These are phyloP conservation scores for Itoplectis maculator DNA, from an alignment of 2,888 invertebrate genomes.

Conservation along the genomic window DNA sequence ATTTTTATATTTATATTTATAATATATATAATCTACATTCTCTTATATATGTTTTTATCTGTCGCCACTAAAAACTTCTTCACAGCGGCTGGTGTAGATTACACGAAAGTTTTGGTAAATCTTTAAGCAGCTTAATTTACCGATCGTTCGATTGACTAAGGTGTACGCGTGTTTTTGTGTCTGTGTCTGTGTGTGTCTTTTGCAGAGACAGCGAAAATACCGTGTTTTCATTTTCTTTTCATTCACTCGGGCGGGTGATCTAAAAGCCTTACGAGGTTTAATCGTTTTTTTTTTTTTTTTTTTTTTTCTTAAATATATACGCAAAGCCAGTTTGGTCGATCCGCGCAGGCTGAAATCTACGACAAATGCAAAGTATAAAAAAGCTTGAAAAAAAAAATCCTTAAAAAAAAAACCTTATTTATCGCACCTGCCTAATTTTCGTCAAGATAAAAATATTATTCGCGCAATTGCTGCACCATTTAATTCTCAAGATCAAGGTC, in stretches of 20 bases:
- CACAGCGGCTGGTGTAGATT: conserved; percentile 2
- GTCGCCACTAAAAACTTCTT: conserved; percentile 24
- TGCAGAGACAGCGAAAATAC: background rate
- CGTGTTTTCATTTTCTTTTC: background rate
- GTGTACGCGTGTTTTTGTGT: conserved; percentile 4
- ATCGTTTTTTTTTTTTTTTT: background rate
- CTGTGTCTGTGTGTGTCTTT: no score
- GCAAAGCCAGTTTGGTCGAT: no score
- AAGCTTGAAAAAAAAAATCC: no score
- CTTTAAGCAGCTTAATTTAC: conserved; percentile 6
- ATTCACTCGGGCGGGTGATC: conserved; percentile 3
- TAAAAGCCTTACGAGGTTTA: background rate
- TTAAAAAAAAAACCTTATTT: no score
- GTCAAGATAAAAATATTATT: no score
- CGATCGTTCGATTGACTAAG: conserved; percentile 25
- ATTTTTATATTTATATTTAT: conserved; percentile 19
- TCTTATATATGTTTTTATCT: conserved; percentile 36
- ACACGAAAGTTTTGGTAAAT: conserved; percentile 11
- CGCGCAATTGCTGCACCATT: no score
- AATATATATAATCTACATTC: conserved; percentile 46
- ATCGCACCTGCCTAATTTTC: no score
- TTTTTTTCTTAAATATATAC: background rate
- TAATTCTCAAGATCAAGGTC: no score
- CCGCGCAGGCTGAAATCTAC: no score
- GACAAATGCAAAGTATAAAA: no score